Base-by-base conservation (phyloP, 2,888 invertebrate genomes). In the Scaptodrosophila latifasciaeformis region DNA sequence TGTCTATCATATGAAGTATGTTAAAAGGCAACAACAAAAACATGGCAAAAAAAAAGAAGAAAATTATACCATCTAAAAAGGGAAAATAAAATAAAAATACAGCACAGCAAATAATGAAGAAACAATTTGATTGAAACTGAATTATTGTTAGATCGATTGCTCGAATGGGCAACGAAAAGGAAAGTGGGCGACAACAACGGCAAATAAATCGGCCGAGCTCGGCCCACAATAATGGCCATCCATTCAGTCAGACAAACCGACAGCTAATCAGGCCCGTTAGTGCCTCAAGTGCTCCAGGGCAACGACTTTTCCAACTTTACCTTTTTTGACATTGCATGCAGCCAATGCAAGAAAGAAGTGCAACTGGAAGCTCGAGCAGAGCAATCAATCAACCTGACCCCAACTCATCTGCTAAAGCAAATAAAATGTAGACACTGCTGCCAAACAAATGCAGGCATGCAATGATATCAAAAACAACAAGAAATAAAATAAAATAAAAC, bases 141-240 rank as follows among this genome's bases (percentile, higher is more conserved):
- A 76, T 74, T 81, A 74, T 83, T 83, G 83, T 83, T 83, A 79
- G 83, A 83, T 83, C 84, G 84, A 83, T 83, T n/a, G n/a, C 64
- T 67, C 60, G 59, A 62, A 56, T 70, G 67, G 65, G 47, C 48
- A 59, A 59, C 49, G 45, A 60, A 65, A 63, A 70, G 55, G 70
- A 77, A 77, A 70, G 72, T 75, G 59, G 65, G 66, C 65, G 56
- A 43, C 55, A n/a, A n/a, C n/a, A 46, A 59, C 40, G 47, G 35
- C 46, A 34, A 51, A 55, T 35, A 35, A 49, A 39, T 48, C 55
- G 43, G 31, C 37, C 34, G 35, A 43, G 35, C 35, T 9, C 44
- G 46, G 56, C 30, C 54, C 9, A 35, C 44, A 54, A 39, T 44
- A 52, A 44, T 49, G 29, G 34, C 45, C 50, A 12, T 40, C 30